Percentiles rank a stretch among this genome's conserved stretches.
Evolutionary conservation across 2,888 invertebrate species (phyloP).

Genomic region (Octodonta nipae): DNA sequence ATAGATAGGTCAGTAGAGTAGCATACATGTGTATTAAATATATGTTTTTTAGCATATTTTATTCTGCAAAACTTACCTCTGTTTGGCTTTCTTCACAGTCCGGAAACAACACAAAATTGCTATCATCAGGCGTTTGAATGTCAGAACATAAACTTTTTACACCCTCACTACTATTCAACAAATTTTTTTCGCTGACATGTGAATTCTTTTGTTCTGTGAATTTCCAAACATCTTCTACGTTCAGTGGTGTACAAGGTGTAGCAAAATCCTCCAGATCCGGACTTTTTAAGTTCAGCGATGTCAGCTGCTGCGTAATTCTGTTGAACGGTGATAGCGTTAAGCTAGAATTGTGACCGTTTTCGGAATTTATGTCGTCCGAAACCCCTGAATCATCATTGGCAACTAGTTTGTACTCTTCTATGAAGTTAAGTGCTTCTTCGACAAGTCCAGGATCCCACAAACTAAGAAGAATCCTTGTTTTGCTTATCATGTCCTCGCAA

Average conservation of each 20-base stretch:
- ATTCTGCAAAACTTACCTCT: constrained; percentile 11
- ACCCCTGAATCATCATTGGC: constrained; percentile 31
- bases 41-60: neutral
- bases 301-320: constrained; percentile 64
- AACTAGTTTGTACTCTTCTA: constrained; percentile 61
- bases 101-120: constrained; percentile 45
- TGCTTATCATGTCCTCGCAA: constrained; percentile 63
- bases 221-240: constrained; percentile 49
- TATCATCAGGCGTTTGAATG: constrained; percentile 33
- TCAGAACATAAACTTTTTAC: constrained; percentile 27
- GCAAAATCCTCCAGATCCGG: constrained; percentile 62
- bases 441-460: constrained; percentile 78
- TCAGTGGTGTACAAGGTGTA: constrained; percentile 51
- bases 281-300: constrained; percentile 53
- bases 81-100: constrained; percentile 37
- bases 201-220: constrained; percentile 24
- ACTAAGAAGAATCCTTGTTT: constrained; percentile 64
- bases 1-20: no score
- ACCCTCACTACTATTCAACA: constrained; percentile 32
- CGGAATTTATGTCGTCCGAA: constrained; percentile 25
- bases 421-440: constrained; percentile 70
- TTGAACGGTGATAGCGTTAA: constrained; percentile 53
- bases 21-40: no score
- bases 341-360: constrained; percentile 24
- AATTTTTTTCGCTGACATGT: constrained; percentile 17